These are phyloP conservation scores for Heliconius hewitsoni DNA, from an alignment of 1,140 invertebrate species.

Conservation along the genomic window DNA sequence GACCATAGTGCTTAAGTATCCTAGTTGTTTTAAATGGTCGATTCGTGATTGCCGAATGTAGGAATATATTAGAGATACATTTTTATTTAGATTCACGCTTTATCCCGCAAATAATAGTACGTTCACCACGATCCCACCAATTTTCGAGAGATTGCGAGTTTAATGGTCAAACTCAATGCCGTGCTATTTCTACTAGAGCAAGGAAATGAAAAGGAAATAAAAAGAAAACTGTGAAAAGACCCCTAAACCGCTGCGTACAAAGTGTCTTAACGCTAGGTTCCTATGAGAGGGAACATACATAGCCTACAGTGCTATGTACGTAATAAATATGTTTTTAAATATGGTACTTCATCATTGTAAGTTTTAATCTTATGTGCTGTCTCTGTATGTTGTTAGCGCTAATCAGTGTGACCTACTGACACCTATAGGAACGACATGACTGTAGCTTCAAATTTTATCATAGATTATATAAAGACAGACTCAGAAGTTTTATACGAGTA, in stretches of 20 bases:
- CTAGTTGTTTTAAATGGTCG: conserved; percentile 9
- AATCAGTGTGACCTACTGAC: not conserved
- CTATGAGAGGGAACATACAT: not conserved
- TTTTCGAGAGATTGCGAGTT: too few species aligned
- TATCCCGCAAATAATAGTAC: too few species aligned
- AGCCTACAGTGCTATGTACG: not conserved
- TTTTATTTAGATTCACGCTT: not conserved
- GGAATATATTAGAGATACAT: not conserved
- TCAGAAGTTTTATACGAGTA: not conserved
- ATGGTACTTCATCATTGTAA: not conserved
- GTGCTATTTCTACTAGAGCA: too few species aligned
- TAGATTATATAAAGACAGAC: not conserved
- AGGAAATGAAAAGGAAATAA: too few species aligned
- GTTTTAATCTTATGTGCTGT: not conserved
- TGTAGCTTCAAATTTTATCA: not conserved
- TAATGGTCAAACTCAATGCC: too few species aligned
- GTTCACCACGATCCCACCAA: too few species aligned
- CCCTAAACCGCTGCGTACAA: too few species aligned
- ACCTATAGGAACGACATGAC: not conserved
- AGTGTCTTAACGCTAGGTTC: not conserved
- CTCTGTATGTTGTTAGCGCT: not conserved
- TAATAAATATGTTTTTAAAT: not conserved
- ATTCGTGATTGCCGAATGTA: conserved; percentile 21
- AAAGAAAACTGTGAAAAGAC: too few species aligned
- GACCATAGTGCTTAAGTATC: conserved; percentile 22